Base-by-base conservation (phyloP, 2,113 vertebrate genomes). In the Ailuropoda melanoleuca region DNA sequence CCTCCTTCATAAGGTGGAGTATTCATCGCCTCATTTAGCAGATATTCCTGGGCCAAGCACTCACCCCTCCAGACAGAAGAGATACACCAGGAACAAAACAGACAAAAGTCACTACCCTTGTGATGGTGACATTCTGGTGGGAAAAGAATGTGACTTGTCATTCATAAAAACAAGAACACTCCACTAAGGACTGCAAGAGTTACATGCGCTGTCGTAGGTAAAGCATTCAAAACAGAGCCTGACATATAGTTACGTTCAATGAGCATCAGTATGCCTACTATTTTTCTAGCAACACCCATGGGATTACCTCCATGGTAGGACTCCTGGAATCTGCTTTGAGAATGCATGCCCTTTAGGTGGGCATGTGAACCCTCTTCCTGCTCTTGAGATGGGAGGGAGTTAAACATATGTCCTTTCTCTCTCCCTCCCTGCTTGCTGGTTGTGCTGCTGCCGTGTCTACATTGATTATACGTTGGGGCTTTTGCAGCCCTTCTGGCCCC, bases 381-480 rank as follows among this genome's bases (percentile, higher is more conserved):
- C 80, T 74, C 48, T 23, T 0, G 4, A 13, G 39, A 9, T 9
- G 8, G n/a, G 56, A 50, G 53, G 62, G 10, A 43, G 66, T n/a
- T 17, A 43, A 39, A 48, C 6, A 3, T 0, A 4, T 0, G 31
- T 12, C 46, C 34, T 11, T 21, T 48, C 31, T 10, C 14, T 46
- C 66, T 6, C 6, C 14, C 4, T 24, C 77, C 78, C 24, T 1
- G 9, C 13, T 34, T 4, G 4, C 39, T 43, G 89, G 10, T 4
- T 17, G 7, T 39, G 39, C 9, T 31, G 72, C 74, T 62, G 19
- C 24, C 6, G 2, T 17, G 75, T 85, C 77, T 4, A 2, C 0
- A 0, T 0, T 86, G 90, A 82, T 26, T 58, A 14, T 4, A 60
- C 10, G 0, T 0, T 21, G 8, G 37, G 77, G 39, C n/a, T 55